phyloP scores from a whole-genome alignment of 2,888 invertebrate genomes.

The Allygus modestus region DNA sequence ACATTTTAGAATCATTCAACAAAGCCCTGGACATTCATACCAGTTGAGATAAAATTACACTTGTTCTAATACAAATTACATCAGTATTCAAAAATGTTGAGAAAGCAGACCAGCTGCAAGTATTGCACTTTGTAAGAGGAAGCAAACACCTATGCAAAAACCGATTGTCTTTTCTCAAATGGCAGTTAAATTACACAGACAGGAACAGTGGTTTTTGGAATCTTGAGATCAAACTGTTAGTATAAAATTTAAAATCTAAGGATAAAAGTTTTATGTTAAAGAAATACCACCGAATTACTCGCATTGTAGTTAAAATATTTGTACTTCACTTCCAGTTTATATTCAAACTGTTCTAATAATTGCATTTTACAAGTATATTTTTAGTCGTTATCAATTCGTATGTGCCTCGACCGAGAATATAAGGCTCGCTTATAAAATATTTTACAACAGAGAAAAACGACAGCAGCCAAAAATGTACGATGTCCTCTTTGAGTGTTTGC shows the following conservation, averaged over 20 bases:
- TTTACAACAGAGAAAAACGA: conserved; percentile 18
- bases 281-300: not conserved
- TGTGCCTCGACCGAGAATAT: not conserved
- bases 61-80: not conserved
- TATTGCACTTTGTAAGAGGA: not conserved
- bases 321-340: not conserved
- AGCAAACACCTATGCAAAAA: not conserved
- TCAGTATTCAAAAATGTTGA: not conserved
- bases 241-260: not conserved
- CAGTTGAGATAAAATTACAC: no score
- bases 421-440: conserved; percentile 21
- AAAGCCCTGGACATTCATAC: no score
- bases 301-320: not conserved
- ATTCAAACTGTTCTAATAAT: not conserved
- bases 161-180: conserved; percentile 20
- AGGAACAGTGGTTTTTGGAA: not conserved
- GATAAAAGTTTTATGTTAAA: not conserved
- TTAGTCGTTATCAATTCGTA: not conserved
- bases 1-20: no score
- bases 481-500: not conserved
- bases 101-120: conserved; percentile 9
- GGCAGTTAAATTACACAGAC: not conserved
- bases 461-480: conserved; percentile 19
- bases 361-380: not conserved
- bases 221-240: conserved; percentile 4